phyloP scores from a whole-genome alignment of 2,797 vertebrate species.

The Enteromius thamalakanensis region DNA sequence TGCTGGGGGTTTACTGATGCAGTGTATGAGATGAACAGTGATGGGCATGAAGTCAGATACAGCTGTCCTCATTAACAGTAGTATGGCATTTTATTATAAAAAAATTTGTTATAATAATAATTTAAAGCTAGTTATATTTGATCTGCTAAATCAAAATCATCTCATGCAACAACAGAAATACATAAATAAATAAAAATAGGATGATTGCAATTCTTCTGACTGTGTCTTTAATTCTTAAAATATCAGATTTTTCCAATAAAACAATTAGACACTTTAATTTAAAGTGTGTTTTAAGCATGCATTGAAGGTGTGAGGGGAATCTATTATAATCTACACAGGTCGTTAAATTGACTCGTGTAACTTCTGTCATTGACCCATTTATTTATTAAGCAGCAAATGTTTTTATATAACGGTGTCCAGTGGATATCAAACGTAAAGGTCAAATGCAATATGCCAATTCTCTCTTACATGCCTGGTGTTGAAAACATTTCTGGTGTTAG shows the following conservation, averaged over 20 bases:
- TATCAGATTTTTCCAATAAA: neutral
- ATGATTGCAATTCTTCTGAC: neutral
- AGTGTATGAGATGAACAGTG: too few species aligned
- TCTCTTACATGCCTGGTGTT: conserved; percentile 29
- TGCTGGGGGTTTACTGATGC: too few species aligned
- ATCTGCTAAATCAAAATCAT: neutral
- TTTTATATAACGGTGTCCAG: conserved; percentile 31
- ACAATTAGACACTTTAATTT: neutral
- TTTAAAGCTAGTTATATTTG: neutral
- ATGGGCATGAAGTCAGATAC: neutral
- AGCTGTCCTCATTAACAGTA: neutral
- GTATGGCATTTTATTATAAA: neutral
- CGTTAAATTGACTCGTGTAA: neutral
- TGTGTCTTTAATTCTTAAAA: neutral
- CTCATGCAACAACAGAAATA: neutral
- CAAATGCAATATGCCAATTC: conserved; percentile 49
- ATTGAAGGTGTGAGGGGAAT: neutral
- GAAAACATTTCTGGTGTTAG: conserved; percentile 24
- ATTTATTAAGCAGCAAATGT: conserved; percentile 23
- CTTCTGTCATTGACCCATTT: conserved; percentile 20
- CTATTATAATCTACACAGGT: neutral
- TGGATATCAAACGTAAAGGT: conserved; percentile 31
- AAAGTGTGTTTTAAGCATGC: neutral
- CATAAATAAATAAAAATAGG: neutral
- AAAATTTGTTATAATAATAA: neutral